A percentile compares a stretch with the other conserved stretches of the same genome.
These are phyloP conservation scores for Nematopogon swammerdamellus DNA, from an alignment of 2,888 invertebrate species.

Conservation along the genomic window DNA sequence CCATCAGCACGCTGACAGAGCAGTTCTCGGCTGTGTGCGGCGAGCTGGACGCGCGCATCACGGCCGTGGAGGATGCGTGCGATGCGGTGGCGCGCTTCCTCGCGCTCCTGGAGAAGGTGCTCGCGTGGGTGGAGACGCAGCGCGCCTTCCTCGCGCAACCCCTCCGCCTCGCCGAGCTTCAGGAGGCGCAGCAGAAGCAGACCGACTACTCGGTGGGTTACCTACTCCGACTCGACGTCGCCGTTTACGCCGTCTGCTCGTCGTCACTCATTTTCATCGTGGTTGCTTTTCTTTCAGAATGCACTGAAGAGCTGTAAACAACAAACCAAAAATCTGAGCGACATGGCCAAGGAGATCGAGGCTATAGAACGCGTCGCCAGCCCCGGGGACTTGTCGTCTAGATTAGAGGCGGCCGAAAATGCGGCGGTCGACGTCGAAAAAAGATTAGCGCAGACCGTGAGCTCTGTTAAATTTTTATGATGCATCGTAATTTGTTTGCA, in stretches of 20 bases:
- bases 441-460: constrained; percentile 80
- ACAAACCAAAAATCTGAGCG: constrained; percentile 81
- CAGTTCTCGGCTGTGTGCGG: constrained; percentile 75
- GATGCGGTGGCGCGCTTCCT: constrained; percentile 89
- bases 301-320: constrained; percentile 88
- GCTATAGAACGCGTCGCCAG: constrained; percentile 79
- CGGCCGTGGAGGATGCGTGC: constrained; percentile 79
- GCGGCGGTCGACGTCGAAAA: constrained; percentile 83
- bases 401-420: constrained; percentile 83
- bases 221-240: too few species aligned
- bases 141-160: constrained; percentile 75
- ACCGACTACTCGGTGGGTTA: constrained; percentile 82
- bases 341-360: constrained; percentile 90
- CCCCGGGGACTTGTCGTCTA: constrained; percentile 80
- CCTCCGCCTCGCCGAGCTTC: constrained; percentile 71
- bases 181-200: constrained; percentile 79
- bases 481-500: neutral
- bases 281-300: constrained; percentile 52
- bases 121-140: constrained; percentile 82
- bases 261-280: neutral
- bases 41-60: constrained; percentile 80
- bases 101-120: constrained; percentile 75
- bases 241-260: neutral
- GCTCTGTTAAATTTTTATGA: constrained; percentile 17
- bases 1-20: constrained; percentile 71